A percentile compares a stretch with the other conserved stretches of the same genome.
Evolutionary conservation across 2,888 invertebrate species (phyloP).

Genomic region (Brachylomia viminalis): DNA sequence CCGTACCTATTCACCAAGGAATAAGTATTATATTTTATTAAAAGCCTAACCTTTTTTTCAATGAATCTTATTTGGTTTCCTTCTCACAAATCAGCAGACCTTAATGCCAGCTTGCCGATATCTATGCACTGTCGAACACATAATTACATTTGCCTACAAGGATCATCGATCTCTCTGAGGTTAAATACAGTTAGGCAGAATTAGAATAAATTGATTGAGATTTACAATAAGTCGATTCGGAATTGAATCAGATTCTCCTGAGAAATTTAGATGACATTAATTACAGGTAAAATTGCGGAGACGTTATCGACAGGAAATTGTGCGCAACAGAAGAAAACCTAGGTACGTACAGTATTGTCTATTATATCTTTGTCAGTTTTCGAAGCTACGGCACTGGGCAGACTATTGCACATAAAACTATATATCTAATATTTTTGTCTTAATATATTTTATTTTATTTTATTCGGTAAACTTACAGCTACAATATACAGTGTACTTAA

Average conservation of each 20-base stretch:
- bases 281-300: background rate
- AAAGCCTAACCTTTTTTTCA: background rate
- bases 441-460: too few relatives aligned
- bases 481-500: too few relatives aligned
- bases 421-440: too few relatives aligned
- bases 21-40: conserved; percentile 6
- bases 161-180: conserved; percentile 21
- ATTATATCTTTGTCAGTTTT: too few relatives aligned
- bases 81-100: conserved; percentile 26
- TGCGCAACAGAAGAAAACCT: background rate
- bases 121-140: conserved; percentile 23
- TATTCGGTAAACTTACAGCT: too few relatives aligned
- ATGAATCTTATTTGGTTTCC: conserved; percentile 16
- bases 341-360: background rate
- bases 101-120: conserved; percentile 22
- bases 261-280: too few relatives aligned
- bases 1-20: background rate
- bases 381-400: too few relatives aligned
- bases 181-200: conserved; percentile 13
- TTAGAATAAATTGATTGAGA: conserved; percentile 15
- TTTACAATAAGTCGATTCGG: conserved; percentile 11
- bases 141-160: conserved; percentile 24
- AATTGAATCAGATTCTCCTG: background rate
- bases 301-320: background rate
- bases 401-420: too few relatives aligned